Evolutionary conservation across 2,888 invertebrate species (phyloP), one percentile per base, ranked within the genome.

Genomic region (Dimorphilus gyrociliatus): DNA sequence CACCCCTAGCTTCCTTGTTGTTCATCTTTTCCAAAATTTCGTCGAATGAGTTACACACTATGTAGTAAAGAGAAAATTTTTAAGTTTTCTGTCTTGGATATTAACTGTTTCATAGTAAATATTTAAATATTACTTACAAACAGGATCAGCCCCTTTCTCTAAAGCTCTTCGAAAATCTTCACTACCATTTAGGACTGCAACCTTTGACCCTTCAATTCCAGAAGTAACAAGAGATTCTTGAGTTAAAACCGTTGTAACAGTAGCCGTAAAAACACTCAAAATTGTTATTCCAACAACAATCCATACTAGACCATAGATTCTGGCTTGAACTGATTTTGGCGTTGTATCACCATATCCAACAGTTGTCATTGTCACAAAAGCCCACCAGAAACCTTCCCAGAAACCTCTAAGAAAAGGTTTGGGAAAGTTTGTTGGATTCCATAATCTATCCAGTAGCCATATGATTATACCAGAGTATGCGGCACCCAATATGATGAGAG

Each of bases 361-460:
- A 3, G 40, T 40, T 15, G 40, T 40, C 36, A 37, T 37, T 18
- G 40, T 40, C 4, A 39, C 40, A 16, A 39, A 37, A 13, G 40
- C 40, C 40, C 40, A 40, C 40, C 40, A 40, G 19, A 36, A 35
- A 2, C 40, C 40, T 28, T 40, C 40, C 38, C 40, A 40, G 25
- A 35, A 41, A 8, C 40, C 40, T 18, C 33, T 12, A 18, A 36
- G 25, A 30, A 40, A 40, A 3, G 38, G 32, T 19, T 29, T 30
- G 10, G 40, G 40, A 28, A 40, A 40, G 16, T 40, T 29, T 6
- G 19, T 8, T 2, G 33, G 31, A 19, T 40, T 40, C 29, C 29
- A 24, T 15, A 31, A 16, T 4, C 40, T 30, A 21, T 40, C 39
- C 27, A 39, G 32, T 2, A 39, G 30, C 39, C 39, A 39, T n/a